A percentile compares a stretch with the other conserved stretches of the same genome.
Evolutionary conservation across 2,113 vertebrate genomes (phyloP).

Genomic region (Neotragus pygmaeus): DNA sequence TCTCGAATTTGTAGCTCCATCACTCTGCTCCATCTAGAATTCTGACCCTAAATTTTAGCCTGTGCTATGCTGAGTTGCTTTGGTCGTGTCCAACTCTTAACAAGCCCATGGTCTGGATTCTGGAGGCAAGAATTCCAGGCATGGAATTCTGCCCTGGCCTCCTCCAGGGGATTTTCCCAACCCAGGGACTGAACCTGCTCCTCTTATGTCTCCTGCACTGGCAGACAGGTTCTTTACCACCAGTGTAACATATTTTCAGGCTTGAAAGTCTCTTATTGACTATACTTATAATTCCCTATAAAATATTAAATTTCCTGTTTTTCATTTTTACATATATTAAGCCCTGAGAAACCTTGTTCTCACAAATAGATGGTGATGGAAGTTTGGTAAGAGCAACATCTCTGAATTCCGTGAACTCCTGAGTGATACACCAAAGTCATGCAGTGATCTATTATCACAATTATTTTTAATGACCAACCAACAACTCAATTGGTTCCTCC

Average conservation of each 20-base stretch:
- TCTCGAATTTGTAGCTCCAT: background rate
- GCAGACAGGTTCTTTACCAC: background rate
- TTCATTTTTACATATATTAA: background rate
- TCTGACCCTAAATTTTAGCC: background rate
- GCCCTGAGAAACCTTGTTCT: background rate
- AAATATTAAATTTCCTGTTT: background rate
- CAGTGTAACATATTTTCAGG: background rate
- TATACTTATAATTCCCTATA: background rate
- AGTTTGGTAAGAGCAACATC: background rate
- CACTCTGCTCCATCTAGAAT: background rate
- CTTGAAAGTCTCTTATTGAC: background rate
- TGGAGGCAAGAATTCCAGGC: background rate
- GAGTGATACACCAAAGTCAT: background rate
- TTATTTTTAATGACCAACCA: conserved; percentile 19
- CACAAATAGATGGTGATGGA: background rate
- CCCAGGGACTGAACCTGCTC: background rate
- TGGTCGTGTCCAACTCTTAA: background rate
- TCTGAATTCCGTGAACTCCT: background rate
- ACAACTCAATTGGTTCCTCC: background rate
- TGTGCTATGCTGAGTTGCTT: background rate
- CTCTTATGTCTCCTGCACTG: background rate
- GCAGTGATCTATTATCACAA: background rate
- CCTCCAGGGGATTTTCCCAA: background rate
- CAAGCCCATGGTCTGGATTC: background rate
- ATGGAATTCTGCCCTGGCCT: background rate